Evolutionary conservation across 2,888 invertebrate species (phyloP).

Genomic region (Ernsta delagoae): DNA sequence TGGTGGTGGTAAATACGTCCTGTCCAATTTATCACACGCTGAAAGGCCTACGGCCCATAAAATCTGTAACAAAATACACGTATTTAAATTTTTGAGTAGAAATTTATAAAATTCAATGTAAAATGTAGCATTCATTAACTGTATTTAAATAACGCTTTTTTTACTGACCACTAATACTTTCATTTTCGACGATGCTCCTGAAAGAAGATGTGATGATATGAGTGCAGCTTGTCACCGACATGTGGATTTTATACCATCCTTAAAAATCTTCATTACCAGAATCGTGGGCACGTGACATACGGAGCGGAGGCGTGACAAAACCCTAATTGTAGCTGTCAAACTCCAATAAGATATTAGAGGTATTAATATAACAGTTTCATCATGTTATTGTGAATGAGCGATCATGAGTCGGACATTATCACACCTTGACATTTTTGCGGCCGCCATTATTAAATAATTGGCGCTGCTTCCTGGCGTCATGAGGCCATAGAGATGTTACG

Average conservation of each 20-base stretch:
- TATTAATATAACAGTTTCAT: slow-evolving; percentile 53
- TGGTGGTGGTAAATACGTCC: slow-evolving; percentile 69
- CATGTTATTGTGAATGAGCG: slow-evolving; percentile 45
- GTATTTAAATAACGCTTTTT: too few species aligned
- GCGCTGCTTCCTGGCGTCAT: background rate
- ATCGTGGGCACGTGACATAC: slow-evolving; percentile 65
- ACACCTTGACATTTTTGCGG: slow-evolving; percentile 58
- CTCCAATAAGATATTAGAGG: slow-evolving; percentile 59
- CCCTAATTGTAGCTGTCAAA: slow-evolving; percentile 73
- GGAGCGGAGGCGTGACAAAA: slow-evolving; percentile 69
- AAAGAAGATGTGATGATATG: slow-evolving; percentile 61
- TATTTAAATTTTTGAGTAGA: too few species aligned
- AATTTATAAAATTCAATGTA: too few species aligned
- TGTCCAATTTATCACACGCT: slow-evolving; percentile 62
- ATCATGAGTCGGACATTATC: slow-evolving; percentile 52
- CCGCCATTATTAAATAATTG: slow-evolving; percentile 21
- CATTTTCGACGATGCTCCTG: slow-evolving; percentile 61
- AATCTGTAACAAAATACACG: slow-evolving; percentile 55
- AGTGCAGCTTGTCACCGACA: slow-evolving; percentile 54
- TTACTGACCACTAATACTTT: slow-evolving; percentile 59
- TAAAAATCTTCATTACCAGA: slow-evolving; percentile 61
- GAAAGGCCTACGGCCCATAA: slow-evolving; percentile 54
- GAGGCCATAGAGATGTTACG: background rate
- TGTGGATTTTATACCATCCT: slow-evolving; percentile 72
- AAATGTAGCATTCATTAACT: too few species aligned